These are phyloP conservation scores for Aphrocallistes beatrix DNA, from an alignment of 37 sponge, comb jelly and placozoan genomes.

Conservation along the genomic window DNA sequence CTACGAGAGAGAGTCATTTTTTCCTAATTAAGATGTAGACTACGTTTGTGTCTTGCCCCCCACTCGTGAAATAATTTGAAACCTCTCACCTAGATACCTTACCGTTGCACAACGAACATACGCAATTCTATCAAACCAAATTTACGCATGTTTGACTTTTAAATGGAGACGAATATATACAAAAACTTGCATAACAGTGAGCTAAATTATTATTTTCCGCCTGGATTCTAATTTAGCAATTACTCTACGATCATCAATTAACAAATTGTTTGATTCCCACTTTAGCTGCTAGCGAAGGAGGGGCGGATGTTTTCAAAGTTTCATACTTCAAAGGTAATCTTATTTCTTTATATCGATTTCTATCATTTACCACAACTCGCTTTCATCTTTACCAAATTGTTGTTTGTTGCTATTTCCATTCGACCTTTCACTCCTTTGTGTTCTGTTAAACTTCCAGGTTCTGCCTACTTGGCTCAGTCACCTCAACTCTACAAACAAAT, in stretches of 20 bases:
- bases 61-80: no score
- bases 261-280: no score
- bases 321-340: conserved; percentile 75
- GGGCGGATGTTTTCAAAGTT: conserved; percentile 97
- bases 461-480: conserved; percentile 93
- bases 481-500: conserved; percentile 99
- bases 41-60: no score
- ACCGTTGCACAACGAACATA: no score
- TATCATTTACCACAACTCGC: neutral
- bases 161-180: neutral
- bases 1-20: no score
- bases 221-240: neutral
- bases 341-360: neutral
- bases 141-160: no score
- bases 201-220: neutral
- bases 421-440: neutral
- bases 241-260: no score
- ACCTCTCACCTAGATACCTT: no score
- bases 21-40: no score
- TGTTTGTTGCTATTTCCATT: neutral
- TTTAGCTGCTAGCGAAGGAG: conserved; percentile 99
- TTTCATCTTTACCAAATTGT: neutral
- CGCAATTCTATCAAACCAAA: no score
- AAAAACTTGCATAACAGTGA: neutral
- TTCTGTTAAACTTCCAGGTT: conserved; percentile 31